Conservation (phyloP, 2,888 invertebrate genomes). For the Phrixothrix hirtus region DNA sequence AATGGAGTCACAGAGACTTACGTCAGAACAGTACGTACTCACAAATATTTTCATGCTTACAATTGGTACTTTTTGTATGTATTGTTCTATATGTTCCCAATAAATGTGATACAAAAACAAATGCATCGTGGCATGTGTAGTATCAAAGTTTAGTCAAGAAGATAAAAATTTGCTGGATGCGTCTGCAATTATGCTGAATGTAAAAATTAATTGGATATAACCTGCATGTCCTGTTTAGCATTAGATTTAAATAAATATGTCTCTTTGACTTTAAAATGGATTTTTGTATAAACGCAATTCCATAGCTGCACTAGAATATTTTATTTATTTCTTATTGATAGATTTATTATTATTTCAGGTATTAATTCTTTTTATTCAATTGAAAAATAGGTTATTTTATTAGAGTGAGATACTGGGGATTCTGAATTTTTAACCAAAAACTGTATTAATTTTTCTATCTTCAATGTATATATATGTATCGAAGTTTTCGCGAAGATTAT, state of each 20-base stretch:
- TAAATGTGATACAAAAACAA: conserved; percentile 21
- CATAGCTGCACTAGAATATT: no score
- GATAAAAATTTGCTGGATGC: conserved; percentile 16
- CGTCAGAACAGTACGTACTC: conserved; percentile 22
- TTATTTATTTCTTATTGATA: no score
- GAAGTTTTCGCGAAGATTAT: no score
- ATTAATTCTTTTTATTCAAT: no score
- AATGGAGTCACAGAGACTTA: conserved; percentile 57
- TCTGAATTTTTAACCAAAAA: no score
- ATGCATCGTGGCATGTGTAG: conserved; percentile 38
- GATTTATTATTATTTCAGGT: no score
- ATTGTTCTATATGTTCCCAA: conserved; percentile 21
- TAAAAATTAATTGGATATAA: conserved; percentile 37
- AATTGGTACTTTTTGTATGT: conserved; percentile 31
- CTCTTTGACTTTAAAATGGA: conserved; percentile 54
- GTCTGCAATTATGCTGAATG: conserved; percentile 31
- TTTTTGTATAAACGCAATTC: conserved; percentile 1
- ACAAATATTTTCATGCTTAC: conserved; percentile 12
- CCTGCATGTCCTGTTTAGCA: conserved; percentile 43
- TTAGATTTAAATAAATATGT: conserved; percentile 37
- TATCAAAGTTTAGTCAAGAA: conserved; percentile 21
- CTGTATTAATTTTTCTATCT: no score
- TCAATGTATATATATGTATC: no score
- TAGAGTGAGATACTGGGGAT: no score
- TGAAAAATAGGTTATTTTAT: no score